phyloP scores from a whole-genome alignment of 2,797 vertebrate genomes.

The Pristis pectinata region DNA sequence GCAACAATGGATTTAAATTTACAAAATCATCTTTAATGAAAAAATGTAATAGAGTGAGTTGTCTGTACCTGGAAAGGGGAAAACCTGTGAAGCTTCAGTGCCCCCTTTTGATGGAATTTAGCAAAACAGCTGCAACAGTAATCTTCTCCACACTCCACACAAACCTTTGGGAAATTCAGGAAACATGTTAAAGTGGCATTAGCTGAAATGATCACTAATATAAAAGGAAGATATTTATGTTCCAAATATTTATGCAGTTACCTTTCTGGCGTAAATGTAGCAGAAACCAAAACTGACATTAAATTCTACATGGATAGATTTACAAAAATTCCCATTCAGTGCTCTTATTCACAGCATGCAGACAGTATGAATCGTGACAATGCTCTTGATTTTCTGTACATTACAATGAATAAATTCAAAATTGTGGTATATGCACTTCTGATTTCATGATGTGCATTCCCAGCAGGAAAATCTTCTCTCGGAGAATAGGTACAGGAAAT shows the following conservation, averaged over 20 bases:
- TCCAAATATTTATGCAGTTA: not conserved
- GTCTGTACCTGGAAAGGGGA: constrained; percentile 61
- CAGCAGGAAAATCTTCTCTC: not conserved
- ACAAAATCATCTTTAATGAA: not conserved
- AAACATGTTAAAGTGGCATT: not conserved
- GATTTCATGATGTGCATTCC: not conserved
- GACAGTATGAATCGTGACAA: not conserved
- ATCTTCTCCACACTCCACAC: constrained; percentile 69
- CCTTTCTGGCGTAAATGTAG: no score
- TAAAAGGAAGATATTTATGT: not conserved
- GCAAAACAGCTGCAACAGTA: constrained; percentile 71
- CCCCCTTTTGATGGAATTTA: constrained; percentile 79
- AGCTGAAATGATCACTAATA: not conserved
- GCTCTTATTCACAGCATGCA: not conserved
- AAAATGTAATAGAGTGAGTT: not conserved
- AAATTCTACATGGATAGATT: not conserved
- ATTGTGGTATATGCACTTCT: not conserved
- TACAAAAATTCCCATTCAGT: not conserved
- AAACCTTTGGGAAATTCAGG: constrained; percentile 53
- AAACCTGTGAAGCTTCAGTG: constrained; percentile 75
- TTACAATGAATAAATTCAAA: not conserved
- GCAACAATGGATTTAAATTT: not conserved
- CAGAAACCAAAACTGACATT: not conserved
- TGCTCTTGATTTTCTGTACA: not conserved
- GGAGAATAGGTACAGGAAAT: not conserved